These are phyloP conservation scores for Chinchilla lanigera DNA, from an alignment of 2,113 vertebrate genomes.

Conservation along the genomic window DNA sequence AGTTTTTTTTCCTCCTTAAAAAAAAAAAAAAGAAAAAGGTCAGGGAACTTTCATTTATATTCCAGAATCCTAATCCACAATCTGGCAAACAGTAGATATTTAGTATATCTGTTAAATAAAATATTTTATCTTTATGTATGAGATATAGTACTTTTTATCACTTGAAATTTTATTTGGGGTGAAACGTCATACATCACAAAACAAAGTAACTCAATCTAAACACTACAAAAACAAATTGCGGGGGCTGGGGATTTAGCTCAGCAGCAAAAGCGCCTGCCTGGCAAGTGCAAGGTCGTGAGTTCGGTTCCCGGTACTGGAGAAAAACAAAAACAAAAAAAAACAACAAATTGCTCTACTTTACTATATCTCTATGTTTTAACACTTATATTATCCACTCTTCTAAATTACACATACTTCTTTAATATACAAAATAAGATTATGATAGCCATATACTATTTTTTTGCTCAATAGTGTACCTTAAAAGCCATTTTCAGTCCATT, in stretches of 20 bases:
- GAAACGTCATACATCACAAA: not conserved
- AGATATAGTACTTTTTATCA: not conserved
- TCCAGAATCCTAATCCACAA: not conserved
- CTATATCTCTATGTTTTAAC: slow-evolving; percentile 9
- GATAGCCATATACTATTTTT: not conserved
- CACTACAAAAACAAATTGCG: slow-evolving; percentile 28
- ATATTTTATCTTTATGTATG: not conserved
- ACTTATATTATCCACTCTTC: not conserved
- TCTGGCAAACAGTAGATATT: not conserved
- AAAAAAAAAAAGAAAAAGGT: not conserved
- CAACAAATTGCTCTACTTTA: not conserved
- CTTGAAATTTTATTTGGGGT: slow-evolving; percentile 48
- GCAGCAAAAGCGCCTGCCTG: too few relatives aligned
- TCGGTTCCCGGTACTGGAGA: too few relatives aligned
- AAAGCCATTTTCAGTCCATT: slow-evolving; percentile 30
- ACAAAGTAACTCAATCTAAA: slow-evolving; percentile 42
- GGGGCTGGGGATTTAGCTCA: too few relatives aligned
- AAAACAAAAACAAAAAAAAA: too few relatives aligned
- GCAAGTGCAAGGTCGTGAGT: too few relatives aligned
- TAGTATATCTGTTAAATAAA: not conserved
- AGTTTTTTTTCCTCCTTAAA: not conserved
- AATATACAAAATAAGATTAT: not conserved
- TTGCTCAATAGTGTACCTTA: not conserved
- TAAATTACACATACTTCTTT: slow-evolving; percentile 19
- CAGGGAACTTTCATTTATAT: not conserved